These are phyloP conservation scores for Stegostoma tigrinum DNA, from an alignment of 2,113 vertebrate genomes.

Conservation along the genomic window DNA sequence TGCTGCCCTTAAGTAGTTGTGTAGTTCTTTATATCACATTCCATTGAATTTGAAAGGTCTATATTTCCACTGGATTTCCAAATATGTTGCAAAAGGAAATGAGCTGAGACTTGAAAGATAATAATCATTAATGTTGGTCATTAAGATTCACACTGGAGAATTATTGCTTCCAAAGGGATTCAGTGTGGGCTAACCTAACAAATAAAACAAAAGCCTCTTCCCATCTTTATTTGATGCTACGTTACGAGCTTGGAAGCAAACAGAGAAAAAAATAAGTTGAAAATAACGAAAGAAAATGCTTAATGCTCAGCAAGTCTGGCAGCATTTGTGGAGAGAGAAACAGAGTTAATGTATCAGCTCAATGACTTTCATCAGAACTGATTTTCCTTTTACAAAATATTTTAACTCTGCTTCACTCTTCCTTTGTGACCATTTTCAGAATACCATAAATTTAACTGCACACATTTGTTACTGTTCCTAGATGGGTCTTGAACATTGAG, in stretches of 20 bases:
- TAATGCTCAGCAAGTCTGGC: too few relatives aligned
- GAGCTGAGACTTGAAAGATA: not conserved
- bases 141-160: not conserved
- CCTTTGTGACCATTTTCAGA: not conserved
- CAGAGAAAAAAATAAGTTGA: not conserved
- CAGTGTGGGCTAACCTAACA: not conserved
- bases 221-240: not conserved
- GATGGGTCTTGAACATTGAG: not conserved
- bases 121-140: not conserved
- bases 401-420: not conserved
- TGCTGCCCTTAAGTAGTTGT: too few relatives aligned
- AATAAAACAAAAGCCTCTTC: not conserved
- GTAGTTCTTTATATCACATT: not conserved
- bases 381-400: not conserved
- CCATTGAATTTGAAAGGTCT: not conserved
- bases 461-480: slow-evolving; percentile 1
- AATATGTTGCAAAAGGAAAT: not conserved
- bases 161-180: not conserved
- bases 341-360: too few relatives aligned
- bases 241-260: not conserved
- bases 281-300: too few relatives aligned
- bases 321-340: too few relatives aligned
- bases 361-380: too few relatives aligned
- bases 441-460: not conserved
- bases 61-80: not conserved